phyloP scores from a whole-genome alignment of 37 sponge, comb jelly and placozoan species.

The Axinella damicornis region DNA sequence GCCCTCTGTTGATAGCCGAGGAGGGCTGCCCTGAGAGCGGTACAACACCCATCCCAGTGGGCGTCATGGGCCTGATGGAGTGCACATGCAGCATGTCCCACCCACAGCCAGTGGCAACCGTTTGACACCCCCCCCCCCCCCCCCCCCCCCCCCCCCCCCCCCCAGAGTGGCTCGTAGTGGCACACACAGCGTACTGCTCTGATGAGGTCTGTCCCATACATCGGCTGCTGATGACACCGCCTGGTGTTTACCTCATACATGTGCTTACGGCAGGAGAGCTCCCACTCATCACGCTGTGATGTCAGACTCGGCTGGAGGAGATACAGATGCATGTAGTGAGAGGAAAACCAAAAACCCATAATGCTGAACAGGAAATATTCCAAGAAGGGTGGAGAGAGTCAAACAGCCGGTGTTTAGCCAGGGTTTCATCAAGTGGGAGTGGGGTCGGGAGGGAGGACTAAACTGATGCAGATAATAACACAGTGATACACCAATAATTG shows the following conservation, averaged over 20 bases:
- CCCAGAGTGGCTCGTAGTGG: no score
- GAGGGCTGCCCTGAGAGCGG: slow-evolving; percentile 21
- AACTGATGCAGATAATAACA: no score
- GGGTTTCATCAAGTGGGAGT: no score
- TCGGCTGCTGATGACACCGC: slow-evolving; percentile 63
- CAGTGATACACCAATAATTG: no score
- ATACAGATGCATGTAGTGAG: no score
- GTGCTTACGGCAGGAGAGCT: slow-evolving; percentile 30
- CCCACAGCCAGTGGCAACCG: slow-evolving; percentile 69
- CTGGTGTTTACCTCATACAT: slow-evolving; percentile 64
- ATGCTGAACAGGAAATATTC: no score
- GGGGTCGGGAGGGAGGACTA: no score
- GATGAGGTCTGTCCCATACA: slow-evolving; percentile 81
- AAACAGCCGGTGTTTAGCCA: no score
- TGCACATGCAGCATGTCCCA: slow-evolving; percentile 52
- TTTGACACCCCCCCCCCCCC: no score
- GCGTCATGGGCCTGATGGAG: not conserved
- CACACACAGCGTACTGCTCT: not conserved
- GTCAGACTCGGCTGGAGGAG: slow-evolving; percentile 56
- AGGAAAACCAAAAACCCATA: no score
- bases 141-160: no score
- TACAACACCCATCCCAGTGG: slow-evolving; percentile 6
- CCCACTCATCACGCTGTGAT: slow-evolving; percentile 31
- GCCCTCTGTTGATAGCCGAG: slow-evolving; percentile 37
- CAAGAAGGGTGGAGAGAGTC: no score